phyloP scores from a whole-genome alignment of 2,797 vertebrate species.

The Artibeus jamaicensis region DNA sequence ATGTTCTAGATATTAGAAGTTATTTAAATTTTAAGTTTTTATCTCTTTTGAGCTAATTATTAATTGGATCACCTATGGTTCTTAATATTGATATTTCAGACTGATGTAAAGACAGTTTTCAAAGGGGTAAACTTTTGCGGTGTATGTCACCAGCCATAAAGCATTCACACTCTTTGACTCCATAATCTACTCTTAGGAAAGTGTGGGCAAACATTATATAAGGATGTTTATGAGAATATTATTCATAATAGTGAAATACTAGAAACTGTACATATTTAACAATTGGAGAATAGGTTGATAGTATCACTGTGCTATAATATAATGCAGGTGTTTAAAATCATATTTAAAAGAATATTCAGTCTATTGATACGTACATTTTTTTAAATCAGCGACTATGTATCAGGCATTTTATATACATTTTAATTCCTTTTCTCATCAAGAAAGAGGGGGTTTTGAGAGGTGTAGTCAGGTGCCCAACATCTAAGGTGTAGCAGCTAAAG shows the following conservation, averaged over 20 bases:
- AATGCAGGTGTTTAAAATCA: slow-evolving; percentile 14
- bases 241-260: neutral
- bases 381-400: neutral
- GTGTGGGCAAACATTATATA: neutral
- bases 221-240: slow-evolving; percentile 1
- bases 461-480: neutral
- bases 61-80: neutral
- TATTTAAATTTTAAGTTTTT: slow-evolving; percentile 38
- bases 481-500: neutral
- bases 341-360: neutral
- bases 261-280: neutral
- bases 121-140: neutral
- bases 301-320: neutral
- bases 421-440: neutral
- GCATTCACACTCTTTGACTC: neutral
- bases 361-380: neutral
- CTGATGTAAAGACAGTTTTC: neutral
- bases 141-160: neutral
- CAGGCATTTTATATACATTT: neutral
- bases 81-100: slow-evolving; percentile 22
- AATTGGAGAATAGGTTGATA: neutral
- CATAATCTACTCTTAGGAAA: neutral
- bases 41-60: neutral
- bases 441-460: slow-evolving; percentile 12
- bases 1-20: neutral